Evolutionary conservation across 1,140 invertebrate genomes (phyloP).

Genomic region (Sitophilus oryzae): DNA sequence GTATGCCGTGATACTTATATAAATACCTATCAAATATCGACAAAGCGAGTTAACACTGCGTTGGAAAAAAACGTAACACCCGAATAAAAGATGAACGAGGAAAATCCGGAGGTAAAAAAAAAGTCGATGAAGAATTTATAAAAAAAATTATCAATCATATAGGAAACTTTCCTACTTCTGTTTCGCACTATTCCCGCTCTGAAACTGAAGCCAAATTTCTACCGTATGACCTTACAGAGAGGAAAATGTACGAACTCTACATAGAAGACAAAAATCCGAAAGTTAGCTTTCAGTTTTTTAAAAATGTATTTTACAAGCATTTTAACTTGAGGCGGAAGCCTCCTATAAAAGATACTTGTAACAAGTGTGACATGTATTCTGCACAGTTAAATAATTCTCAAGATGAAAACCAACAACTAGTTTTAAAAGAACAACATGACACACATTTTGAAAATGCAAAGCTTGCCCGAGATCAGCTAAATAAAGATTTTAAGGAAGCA

Average conservation of each 20-base stretch:
- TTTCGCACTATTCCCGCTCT: background rate
- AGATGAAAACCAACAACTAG: too few species aligned
- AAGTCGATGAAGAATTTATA: too few species aligned
- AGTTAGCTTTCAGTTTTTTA: slow-evolving; percentile 4
- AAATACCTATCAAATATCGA: slow-evolving; percentile 3
- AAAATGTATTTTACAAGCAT: slow-evolving; percentile 10
- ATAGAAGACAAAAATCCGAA: too few species aligned
- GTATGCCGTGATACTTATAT: slow-evolving; percentile 3
- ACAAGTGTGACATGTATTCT: slow-evolving; percentile 1
- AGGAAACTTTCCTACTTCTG: background rate
- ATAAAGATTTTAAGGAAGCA: too few species aligned
- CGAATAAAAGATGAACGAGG: slow-evolving; percentile 1
- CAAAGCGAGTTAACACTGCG: too few species aligned
- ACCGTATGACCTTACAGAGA: slow-evolving; percentile 1
- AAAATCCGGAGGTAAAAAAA: slow-evolving; percentile 1
- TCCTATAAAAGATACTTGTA: slow-evolving; percentile 7
- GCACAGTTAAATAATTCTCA: too few species aligned
- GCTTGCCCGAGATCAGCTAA: too few species aligned
- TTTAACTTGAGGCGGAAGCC: slow-evolving; percentile 5
- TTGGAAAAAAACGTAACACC: background rate
- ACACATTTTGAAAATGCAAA: too few species aligned
- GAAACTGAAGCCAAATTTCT: slow-evolving; percentile 2
- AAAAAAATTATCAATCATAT: slow-evolving; percentile 4
- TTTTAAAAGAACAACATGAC: too few species aligned
- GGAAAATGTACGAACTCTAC: background rate